Base-by-base conservation (phyloP, 1,140 invertebrate species). In the Drosophila mayri region DNA sequence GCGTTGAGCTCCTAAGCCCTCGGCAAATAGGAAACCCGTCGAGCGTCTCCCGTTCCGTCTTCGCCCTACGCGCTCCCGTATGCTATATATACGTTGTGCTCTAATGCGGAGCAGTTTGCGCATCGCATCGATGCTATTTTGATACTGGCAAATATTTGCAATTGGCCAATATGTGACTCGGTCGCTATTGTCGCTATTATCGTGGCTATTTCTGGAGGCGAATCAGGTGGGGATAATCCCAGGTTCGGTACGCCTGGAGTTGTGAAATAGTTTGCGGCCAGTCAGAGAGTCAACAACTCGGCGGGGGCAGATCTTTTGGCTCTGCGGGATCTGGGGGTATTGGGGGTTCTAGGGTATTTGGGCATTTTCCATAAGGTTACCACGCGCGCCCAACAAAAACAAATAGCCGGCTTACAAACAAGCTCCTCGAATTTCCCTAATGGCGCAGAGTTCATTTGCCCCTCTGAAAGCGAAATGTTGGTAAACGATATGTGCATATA, bases 381-480 rank as follows among this genome's bases (percentile, higher is more conserved):
- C 72, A 79, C 70, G 76, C 77, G 76, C 73, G 60, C 61, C 55
- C 61, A 57, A 25, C 18, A 47, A 44, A 41, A 60, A 38, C 40
- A 46, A 72, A 50, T 7, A 55, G 16, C 20, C 30, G 49, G 46
- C 63, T 49, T 30, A 50, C 63, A 79, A 90, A 88, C 77, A 88
- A 90, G 58, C 75, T 72, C 71, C 81, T 90, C 85, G 22, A 90
- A 90, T 90, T 90, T 85, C 85, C 63, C 80, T 90, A 90, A 90
- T 90, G 85, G 85, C 71, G 47, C 81, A 90, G 61, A 90, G 86
- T 84, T 87, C 84, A 88, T 83, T 87, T 88, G 84, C 84, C 84
- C 40, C 64, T 22, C 32, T 57, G 57, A 35, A 57, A 55, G 18
- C 28, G 40, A 60, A 70, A 70, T 49, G 52, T 25, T 55, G 66